Conservation (phyloP, 2,888 invertebrate species). For the Stenodema calcarata region DNA sequence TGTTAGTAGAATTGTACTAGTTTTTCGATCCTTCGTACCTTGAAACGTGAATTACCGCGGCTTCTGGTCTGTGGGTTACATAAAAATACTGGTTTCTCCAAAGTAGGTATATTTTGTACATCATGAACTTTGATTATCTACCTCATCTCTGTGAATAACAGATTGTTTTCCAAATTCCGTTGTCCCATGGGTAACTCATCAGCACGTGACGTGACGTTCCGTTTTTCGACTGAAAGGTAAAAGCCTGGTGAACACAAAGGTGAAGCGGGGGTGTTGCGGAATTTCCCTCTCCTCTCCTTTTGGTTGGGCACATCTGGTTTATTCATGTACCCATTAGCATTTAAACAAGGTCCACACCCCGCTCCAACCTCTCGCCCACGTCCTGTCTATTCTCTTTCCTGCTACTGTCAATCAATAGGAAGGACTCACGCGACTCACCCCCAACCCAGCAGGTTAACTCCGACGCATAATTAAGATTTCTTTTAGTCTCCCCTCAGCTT, state of each 20-base stretch:
- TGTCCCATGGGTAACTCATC: constrained; percentile 1
- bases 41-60: too few species aligned
- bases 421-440: neutral
- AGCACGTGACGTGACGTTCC: constrained; percentile 4
- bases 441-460: constrained; percentile 20
- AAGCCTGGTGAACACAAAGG: neutral
- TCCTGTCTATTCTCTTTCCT: neutral
- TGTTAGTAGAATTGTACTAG: too few species aligned
- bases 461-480: constrained; percentile 40
- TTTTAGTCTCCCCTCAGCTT: neutral
- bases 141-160: neutral
- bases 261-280: constrained; percentile 5
- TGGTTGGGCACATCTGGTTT: constrained; percentile 45
- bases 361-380: neutral
- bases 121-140: neutral
- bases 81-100: too few species aligned
- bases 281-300: neutral
- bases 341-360: constrained; percentile 42
- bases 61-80: too few species aligned
- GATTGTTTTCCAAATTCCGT: neutral
- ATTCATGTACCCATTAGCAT: constrained; percentile 50
- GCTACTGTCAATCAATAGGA: constrained; percentile 47
- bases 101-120: too few species aligned
- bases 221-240: neutral
- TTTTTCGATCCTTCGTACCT: too few species aligned